Percentiles rank a stretch among this genome's conserved stretches.
Evolutionary conservation across 2,888 invertebrate species (phyloP).

Genomic region (Tetragonisca angustula): DNA sequence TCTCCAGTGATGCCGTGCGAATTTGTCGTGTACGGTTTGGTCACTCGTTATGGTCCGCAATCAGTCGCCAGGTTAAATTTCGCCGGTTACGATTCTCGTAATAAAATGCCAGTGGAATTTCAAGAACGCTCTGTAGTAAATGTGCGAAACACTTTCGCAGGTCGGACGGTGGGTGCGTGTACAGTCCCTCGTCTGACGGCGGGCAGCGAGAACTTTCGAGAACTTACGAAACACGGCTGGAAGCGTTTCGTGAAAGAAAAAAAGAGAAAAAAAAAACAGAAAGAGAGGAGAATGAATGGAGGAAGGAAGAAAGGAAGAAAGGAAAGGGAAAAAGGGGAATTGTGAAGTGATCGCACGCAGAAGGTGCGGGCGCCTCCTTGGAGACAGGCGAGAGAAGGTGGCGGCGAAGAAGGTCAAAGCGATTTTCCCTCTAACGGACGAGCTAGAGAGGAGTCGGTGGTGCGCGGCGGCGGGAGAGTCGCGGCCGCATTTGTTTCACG

Average conservation of each 20-base stretch:
- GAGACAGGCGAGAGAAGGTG: constrained; percentile 13
- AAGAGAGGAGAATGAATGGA: background rate
- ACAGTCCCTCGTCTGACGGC: background rate
- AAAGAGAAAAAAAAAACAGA: no score
- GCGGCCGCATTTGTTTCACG: constrained; percentile 63
- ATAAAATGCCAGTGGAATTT: no score
- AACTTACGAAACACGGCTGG: background rate
- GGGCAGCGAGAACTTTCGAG: background rate
- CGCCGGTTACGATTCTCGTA: no score
- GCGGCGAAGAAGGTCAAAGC: constrained; percentile 44
- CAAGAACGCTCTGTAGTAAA: no score
- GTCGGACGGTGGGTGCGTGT: no score
- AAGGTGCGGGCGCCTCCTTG: constrained; percentile 2
- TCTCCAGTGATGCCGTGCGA: no score
- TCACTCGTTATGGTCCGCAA: no score
- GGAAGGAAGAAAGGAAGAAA: background rate
- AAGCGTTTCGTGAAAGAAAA: background rate
- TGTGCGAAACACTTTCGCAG: no score
- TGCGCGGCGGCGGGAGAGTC: constrained; percentile 22
- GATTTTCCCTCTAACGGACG: constrained; percentile 65
- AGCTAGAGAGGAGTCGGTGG: constrained; percentile 40
- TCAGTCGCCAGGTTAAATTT: no score
- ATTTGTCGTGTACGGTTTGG: no score
- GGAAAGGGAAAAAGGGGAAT: no score
- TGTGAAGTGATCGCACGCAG: background rate